Evolutionary conservation across 2,113 vertebrate genomes (phyloP), one percentile per base, ranked within the genome.

Genomic region (Zosterops hypoxanthus): DNA sequence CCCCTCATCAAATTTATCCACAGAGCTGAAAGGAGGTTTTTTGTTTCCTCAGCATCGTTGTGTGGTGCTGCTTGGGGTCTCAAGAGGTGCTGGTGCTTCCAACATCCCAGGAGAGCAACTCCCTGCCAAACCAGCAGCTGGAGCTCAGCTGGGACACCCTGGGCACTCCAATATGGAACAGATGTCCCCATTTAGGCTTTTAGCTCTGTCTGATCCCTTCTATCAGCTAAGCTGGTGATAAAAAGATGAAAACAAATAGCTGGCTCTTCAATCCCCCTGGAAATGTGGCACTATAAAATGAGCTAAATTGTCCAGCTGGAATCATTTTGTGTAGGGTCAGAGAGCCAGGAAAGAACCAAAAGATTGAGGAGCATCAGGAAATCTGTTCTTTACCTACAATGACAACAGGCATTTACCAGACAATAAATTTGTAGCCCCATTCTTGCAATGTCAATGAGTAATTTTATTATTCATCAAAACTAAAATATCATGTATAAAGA

Each of bases 171-270:
- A 60, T 57, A 77, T 22, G 11, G 34, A 95, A 55, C 90, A 94
- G 79, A 86, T 96, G 94, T 83, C 82, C 63, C 53, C 71, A 61
- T 87, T 95, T 53, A 90, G 70, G 65, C 46, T 82, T 93, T 90
- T 55, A 65, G 46, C 66, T 28, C 11, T 86, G 63, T 73, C 90
- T 88, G 79, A 90, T 86, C 57, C 69, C 28, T 53, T 82, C 66
- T 52, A 86, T 80, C 92, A 77, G 61, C 85, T 49, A 46, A 79
- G 50, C 50, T 69, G 82, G 55, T 93, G 86, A 92, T 82, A 72
- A 93, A 95, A 93, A 88, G 63, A 61, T 63, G 65, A 88, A 73
- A 94, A 83, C 50, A 90, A 96, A 90, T 92, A 80, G 63, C 75
- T 95, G 50, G 41, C 55, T 79, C 82, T 79, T 72, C 75, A 82